These are phyloP conservation scores for Pseudobourletiella spinata DNA, from an alignment of 1,140 invertebrate species.

Conservation along the genomic window DNA sequence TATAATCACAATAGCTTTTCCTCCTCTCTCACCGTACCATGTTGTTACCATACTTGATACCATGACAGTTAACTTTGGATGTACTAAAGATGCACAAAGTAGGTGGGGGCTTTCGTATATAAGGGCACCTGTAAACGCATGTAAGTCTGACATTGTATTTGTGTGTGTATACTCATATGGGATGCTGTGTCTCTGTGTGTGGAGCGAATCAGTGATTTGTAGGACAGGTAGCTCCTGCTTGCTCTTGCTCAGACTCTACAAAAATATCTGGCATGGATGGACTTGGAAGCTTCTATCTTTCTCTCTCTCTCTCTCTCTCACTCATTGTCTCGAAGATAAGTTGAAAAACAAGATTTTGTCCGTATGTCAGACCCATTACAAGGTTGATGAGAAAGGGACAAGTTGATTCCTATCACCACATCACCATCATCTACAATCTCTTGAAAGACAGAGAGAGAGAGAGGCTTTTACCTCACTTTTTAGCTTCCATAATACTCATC, in stretches of 20 bases:
- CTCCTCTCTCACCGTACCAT: no score
- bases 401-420: conserved; percentile 26
- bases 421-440: conserved; percentile 16
- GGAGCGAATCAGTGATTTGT: background rate
- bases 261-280: background rate
- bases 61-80: no score
- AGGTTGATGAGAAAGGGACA: conserved; percentile 24
- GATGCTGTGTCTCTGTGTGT: background rate
- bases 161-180: background rate
- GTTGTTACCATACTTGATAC: no score
- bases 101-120: background rate
- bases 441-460: background rate
- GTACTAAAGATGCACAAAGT: background rate
- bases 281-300: background rate
- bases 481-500: background rate
- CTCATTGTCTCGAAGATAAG: background rate
- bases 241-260: no score
- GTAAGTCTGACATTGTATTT: background rate
- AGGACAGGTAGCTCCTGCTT: background rate
- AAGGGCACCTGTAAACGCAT: background rate
- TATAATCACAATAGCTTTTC: background rate
- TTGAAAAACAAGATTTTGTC: conserved; percentile 7
- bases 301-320: background rate
- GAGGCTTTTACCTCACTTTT: background rate
- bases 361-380: conserved; percentile 18